Evolutionary conservation across 2,797 vertebrate species (phyloP).

Genomic region (Glyptemys insculpta): DNA sequence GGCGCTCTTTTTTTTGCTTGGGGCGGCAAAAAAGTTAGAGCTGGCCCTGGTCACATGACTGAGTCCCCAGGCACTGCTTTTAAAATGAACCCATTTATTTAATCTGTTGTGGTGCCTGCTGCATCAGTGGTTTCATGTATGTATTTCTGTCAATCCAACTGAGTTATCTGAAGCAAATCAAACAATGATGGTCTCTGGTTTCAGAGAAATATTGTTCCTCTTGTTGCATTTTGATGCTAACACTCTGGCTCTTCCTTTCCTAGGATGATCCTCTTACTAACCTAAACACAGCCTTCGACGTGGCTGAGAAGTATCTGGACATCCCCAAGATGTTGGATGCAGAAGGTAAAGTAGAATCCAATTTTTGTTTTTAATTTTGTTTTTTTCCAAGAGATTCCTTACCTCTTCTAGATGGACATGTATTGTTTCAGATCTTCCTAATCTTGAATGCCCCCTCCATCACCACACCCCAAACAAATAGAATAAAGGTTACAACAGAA

Average conservation of each 20-base stretch:
- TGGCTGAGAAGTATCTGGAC: conserved; percentile 95
- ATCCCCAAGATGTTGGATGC: conserved; percentile 98
- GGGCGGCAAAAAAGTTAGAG: too few species aligned
- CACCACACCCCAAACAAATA: not conserved
- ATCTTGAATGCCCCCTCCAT: not conserved
- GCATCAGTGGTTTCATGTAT: not conserved
- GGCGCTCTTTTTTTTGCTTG: too few species aligned
- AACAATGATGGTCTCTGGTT: not conserved
- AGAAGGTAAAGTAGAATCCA: conserved; percentile 87
- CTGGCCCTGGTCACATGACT: not conserved
- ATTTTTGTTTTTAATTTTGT: conserved; percentile 7
- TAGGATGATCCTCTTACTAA: conserved; percentile 96
- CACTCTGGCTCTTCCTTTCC: conserved; percentile 39
- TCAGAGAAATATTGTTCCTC: not conserved
- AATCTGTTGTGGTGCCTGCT: not conserved
- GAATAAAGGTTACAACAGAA: conserved; percentile 4
- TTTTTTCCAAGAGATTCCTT: conserved; percentile 28
- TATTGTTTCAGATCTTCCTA: conserved; percentile 19
- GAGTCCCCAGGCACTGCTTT: conserved; percentile 30
- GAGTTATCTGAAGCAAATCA: conserved; percentile 5
- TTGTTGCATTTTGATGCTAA: conserved; percentile 14
- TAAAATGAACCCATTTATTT: conserved; percentile 27
- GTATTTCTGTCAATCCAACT: conserved; percentile 7
- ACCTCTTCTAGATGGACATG: conserved; percentile 39
- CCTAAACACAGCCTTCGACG: conserved; percentile 95